Base-by-base conservation (phyloP, 2,113 vertebrate genomes). In the Coturnix japonica region DNA sequence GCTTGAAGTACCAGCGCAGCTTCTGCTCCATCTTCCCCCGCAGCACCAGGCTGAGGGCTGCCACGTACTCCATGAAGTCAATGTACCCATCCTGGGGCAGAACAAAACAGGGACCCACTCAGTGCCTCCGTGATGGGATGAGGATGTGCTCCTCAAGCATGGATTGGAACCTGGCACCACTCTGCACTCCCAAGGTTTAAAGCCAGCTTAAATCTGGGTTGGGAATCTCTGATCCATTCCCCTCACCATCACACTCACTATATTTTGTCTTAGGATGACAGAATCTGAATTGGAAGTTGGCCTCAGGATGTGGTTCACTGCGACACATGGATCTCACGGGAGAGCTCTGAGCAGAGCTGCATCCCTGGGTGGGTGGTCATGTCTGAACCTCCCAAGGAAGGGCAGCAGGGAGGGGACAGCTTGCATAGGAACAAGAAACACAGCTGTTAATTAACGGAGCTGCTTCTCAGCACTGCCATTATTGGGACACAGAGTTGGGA, bases 1-100 rank as follows among this genome's bases (percentile, higher is more conserved):
- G 98, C 77, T 98, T 98, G 97, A 99, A 99, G 81, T 99, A 99
- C 98, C 98, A 99, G 57, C 98, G 97, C 70, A 99, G 83, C 63
- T 99, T 99, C 97, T 99, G 98, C 96, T 99, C 98, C 98, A 99
- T 99, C 96, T 99, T 99, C 21, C 98, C 98, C 23, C 98, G 95
- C 95, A 99, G 98, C 75, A 99, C 98, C 0, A 99, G 98, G 91
- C 98, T 99, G 77, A 99, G 98, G 12, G 98, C 98, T 4, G 98
- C 98, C 85, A 99, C 98, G 0, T 99, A 99, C 93, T 99, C 98
- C 98, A 99, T 98, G 96, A 99, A 99, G 96, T 99, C 98, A 28
- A 99, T 98, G 83, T 98, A 98, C 22, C 98, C 98, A 56, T 99
- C 98, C 98, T 99, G 94, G 18, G 57, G 23, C 35, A 28, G 72